phyloP scores from a whole-genome alignment of 1,140 invertebrate species.

The Cecropterus lyciades region DNA sequence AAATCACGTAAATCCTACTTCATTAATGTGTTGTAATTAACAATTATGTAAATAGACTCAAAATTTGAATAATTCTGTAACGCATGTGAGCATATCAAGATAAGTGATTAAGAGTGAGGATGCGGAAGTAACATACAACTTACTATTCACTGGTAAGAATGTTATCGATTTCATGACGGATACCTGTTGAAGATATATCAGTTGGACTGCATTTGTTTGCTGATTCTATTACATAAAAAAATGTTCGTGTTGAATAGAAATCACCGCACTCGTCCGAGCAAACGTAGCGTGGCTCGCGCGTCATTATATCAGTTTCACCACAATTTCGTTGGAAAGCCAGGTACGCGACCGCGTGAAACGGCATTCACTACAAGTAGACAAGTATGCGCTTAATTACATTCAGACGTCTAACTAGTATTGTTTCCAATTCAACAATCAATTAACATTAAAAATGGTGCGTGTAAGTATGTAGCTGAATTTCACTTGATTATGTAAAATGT shows the following conservation, averaged over 20 bases:
- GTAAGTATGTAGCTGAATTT: constrained; percentile 41
- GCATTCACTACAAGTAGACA: constrained; percentile 57
- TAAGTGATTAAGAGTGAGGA: no score
- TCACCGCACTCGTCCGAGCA: constrained; percentile 28
- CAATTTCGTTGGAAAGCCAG: constrained; percentile 75
- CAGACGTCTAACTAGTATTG: constrained; percentile 66
- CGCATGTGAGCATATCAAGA: no score
- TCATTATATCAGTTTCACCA: constrained; percentile 75
- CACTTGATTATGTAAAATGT: constrained; percentile 33
- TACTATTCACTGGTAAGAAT: no score
- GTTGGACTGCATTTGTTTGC: neutral
- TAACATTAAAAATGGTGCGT: constrained; percentile 56
- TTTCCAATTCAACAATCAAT: constrained; percentile 64
- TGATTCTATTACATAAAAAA: constrained; percentile 2
- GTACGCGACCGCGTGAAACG: constrained; percentile 70
- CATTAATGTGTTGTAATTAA: no score
- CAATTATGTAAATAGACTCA: no score
- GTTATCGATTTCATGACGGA: no score
- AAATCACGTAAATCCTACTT: no score
- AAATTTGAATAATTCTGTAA: no score
- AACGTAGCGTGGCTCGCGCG: constrained; percentile 48
- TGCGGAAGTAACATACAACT: no score
- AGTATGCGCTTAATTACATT: constrained; percentile 75
- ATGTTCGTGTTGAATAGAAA: constrained; percentile 41
- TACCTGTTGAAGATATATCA: neutral